Base-by-base conservation (phyloP, 2,888 invertebrate genomes). In the Aporophyla lueneburgensis region DNA sequence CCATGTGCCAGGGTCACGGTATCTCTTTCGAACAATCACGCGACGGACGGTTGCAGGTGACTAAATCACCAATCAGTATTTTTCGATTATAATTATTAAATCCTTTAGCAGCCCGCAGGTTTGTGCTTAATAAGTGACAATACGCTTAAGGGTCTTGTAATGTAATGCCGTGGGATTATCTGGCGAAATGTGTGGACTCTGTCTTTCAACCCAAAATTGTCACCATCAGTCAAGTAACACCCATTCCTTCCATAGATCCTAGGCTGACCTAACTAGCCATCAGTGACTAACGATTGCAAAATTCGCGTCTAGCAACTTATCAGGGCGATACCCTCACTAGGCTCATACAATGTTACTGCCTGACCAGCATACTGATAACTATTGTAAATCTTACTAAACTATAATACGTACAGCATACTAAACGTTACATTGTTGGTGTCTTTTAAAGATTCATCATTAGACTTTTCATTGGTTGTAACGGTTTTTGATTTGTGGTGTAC, bases 341-440 rank as follows among this genome's bases (percentile, higher is more conserved):
- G 53, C 40, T 33, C 24, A 46, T 6, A 53, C 74, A 68, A 46
- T 62, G n/a, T 33, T 0, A 40, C 53, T 27, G 67, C 49, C 49
- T 80, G 74, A 63, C 46, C 16, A 33, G 80, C 51, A 79, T 79
- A 53, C 53, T 74, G 33, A 79, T 74, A 7, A 19, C 27, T 49
- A 40, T 63, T 54, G 16, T 14, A 54, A 43, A 79, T 53, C 43
- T 58, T 21, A 33, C 43, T 62, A 62, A 67, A 73, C 49, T 33
- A 12, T 54, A 3, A 19, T 19, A 14, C 5, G n/a, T 10, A n/a
- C n/a, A 21, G 59, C 21, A 62, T 62, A 56, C 27, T 43, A 61
- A 76, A 61, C 21, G 16, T 33, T 27, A 27, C 24, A 27, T 58
- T 1, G 43, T 27, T 46, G 5, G 16, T 6, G 14, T 24, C 14